Conservation (phyloP, 2,113 vertebrate genomes). For the Podarcis muralis region DNA sequence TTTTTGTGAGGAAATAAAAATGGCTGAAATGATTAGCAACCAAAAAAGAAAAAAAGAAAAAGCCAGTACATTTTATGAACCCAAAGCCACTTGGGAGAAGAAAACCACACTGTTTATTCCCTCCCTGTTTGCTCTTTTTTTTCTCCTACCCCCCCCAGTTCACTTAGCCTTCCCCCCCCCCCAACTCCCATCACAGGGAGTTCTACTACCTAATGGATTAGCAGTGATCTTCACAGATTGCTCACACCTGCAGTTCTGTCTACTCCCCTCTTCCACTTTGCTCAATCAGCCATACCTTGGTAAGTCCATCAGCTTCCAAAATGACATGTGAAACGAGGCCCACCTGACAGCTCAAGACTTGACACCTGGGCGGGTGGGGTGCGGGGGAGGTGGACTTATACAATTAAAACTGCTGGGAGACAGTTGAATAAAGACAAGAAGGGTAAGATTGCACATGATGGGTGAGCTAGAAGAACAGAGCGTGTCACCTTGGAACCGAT, state of each 20-base stretch:
- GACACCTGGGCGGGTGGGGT: constrained; percentile 73
- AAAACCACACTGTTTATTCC: background rate
- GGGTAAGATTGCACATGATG: constrained; percentile 11
- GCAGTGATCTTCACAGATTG: constrained; percentile 84
- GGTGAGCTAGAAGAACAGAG: background rate
- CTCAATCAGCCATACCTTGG: constrained; percentile 87
- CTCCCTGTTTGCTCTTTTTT: background rate
- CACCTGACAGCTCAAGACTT: constrained; percentile 81
- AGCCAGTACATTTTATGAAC: constrained; percentile 10
- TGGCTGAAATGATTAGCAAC: too few species aligned
- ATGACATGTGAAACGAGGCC: constrained; percentile 89
- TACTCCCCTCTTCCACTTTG: constrained; percentile 77
- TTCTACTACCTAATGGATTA: constrained; percentile 84
- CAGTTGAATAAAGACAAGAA: background rate
- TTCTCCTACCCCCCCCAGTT: constrained; percentile 45
- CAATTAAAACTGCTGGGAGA: constrained; percentile 57
- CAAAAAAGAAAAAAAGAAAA: too few species aligned
- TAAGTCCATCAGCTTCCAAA: constrained; percentile 84
- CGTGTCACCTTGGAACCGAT: background rate
- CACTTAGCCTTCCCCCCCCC: constrained; percentile 38
- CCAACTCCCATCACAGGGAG: constrained; percentile 63
- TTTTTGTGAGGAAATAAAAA: too few species aligned
- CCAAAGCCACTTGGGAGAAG: constrained; percentile 20
- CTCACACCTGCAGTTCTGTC: constrained; percentile 87
- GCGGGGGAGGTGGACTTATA: constrained; percentile 58